Evolutionary conservation across 2,888 invertebrate genomes (phyloP).

Genomic region (Meghimatium bilineatum): DNA sequence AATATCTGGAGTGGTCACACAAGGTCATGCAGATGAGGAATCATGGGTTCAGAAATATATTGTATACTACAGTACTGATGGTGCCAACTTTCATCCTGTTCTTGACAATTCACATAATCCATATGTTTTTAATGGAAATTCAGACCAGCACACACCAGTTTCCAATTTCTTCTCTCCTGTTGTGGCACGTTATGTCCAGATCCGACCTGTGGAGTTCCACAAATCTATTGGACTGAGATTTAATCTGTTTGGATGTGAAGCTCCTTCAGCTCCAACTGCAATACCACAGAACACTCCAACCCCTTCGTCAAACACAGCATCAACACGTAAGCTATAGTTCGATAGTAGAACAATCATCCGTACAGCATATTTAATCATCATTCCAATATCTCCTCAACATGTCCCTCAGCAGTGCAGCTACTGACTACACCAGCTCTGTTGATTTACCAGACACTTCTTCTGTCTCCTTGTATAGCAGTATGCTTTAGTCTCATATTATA

Average conservation of each 20-base stretch:
- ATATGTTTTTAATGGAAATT: constrained; percentile 79
- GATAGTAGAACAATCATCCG: no score
- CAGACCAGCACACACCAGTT: constrained; percentile 55
- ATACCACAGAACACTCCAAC: constrained; percentile 44
- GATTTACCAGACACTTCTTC: no score
- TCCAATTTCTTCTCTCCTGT: constrained; percentile 49
- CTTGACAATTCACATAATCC: constrained; percentile 15
- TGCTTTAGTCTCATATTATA: no score
- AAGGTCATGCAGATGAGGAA: constrained; percentile 57
- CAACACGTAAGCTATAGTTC: neutral
- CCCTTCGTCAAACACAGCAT: neutral
- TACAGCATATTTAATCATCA: no score
- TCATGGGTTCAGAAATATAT: constrained; percentile 62
- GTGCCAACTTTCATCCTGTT: constrained; percentile 55
- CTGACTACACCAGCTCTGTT: no score
- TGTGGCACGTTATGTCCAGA: constrained; percentile 61
- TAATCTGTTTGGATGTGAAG: constrained; percentile 64
- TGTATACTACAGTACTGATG: constrained; percentile 63
- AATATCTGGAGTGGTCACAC: constrained; percentile 64
- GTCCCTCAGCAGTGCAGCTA: no score
- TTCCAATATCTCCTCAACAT: no score
- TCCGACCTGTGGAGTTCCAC: constrained; percentile 76
- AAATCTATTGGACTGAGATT: constrained; percentile 63
- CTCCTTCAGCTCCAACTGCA: constrained; percentile 57
- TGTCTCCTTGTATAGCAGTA: no score